phyloP scores from a whole-genome alignment of 2,113 vertebrate genomes.

The Romanogobio albipinnatus region DNA sequence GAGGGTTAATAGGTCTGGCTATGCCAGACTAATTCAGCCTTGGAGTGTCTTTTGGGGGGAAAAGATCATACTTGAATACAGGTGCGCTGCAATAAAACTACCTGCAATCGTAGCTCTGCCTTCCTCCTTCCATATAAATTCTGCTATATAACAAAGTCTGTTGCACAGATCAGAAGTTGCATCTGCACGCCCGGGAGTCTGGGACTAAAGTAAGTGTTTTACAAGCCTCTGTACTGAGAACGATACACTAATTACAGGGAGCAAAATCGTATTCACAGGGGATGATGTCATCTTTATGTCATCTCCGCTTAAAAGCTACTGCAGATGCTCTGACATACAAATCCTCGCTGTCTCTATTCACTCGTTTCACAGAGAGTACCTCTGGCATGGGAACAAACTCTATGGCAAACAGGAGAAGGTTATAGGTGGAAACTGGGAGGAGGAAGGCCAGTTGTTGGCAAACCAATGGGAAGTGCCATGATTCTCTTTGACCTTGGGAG shows the following conservation, averaged over 20 bases:
- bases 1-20: background rate
- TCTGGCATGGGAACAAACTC: constrained; percentile 17
- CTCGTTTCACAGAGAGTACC: background rate
- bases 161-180: constrained; percentile 43
- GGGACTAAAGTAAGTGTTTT: constrained; percentile 48
- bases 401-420: constrained; percentile 22
- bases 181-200: constrained; percentile 13
- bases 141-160: constrained; percentile 22
- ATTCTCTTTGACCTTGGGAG: constrained; percentile 68
- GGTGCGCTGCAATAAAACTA: constrained; percentile 33
- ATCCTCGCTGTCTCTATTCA: background rate
- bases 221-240: constrained; percentile 13
- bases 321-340: constrained; percentile 10
- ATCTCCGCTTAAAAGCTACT: constrained; percentile 9
- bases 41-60: background rate
- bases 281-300: constrained; percentile 50
- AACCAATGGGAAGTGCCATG: constrained; percentile 71
- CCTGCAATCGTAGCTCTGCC: background rate
- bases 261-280: constrained; percentile 8
- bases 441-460: constrained; percentile 64
- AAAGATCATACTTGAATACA: constrained; percentile 20
- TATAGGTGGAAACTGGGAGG: constrained; percentile 43
- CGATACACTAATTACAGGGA: constrained; percentile 52
- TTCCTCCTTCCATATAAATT: constrained; percentile 25
- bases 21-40: background rate